Evolutionary conservation across 2,888 invertebrate species (phyloP), one percentile per base, ranked within the genome.

Genomic region (Apotomis turbidana): DNA sequence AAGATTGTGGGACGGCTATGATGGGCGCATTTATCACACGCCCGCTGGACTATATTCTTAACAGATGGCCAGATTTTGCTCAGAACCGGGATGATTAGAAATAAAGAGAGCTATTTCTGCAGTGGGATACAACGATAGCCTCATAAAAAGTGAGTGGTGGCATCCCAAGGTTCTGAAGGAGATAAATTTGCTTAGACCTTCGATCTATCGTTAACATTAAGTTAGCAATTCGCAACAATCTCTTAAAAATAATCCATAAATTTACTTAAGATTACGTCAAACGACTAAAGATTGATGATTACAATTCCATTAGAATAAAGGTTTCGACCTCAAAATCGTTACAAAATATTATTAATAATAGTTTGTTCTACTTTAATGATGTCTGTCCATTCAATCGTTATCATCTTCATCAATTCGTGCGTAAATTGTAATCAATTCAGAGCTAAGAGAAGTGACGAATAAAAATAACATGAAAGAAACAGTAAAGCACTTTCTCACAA

Each of bases 241-340:
- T 41, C n/a, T 5, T 27, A 54, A 54, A 51, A 54, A 54, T 54
- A 12, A 44, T 15, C 3, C 10, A 5, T 49, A 6, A 38, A 10
- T n/a, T 67, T 67, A 36, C 57, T 49, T 13, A 58, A 13, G 58
- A 58, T 67, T 58, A 46, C 36, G 57, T 67, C 13, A 58, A 67
- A 27, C 27, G 9, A n/a, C 49, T 51, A 51, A 36, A 49, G 46
- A 66, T 58, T 13, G 49, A 58, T 51, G 12, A 41, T 38, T 51
- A 38, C 67, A 51, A 36, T 58, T 58, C 58, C 10, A 36, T 3
- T 58, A 58, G 55, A 38, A 51, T 67, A 62, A 51, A 38, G 8
- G 13, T 51, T 27, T 46, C 5, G 38, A 15, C 49, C 57, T 57
- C 38, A 12, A 38, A 41, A 51, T 13, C 9, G 15, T 51, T 68